Evolutionary conservation across 2,888 invertebrate species (phyloP), one percentile per base, ranked within the genome.

Genomic region (Allacma fusca): DNA sequence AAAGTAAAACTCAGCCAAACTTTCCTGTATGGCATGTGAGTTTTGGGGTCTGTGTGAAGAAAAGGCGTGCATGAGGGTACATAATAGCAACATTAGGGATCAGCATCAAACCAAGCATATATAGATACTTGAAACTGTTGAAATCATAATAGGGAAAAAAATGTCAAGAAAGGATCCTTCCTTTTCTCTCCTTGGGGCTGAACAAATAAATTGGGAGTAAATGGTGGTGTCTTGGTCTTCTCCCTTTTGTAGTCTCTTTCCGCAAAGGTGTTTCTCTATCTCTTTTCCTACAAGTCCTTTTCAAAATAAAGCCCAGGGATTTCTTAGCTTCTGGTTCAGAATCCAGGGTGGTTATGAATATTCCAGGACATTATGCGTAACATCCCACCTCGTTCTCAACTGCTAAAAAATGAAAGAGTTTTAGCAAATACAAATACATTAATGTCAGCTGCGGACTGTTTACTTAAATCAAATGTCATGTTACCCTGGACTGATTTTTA

Each of bases 1-100:
- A n/a, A n/a, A n/a, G n/a, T n/a, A n/a, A n/a, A n/a, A n/a, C n/a
- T n/a, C n/a, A n/a, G n/a, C n/a, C n/a, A n/a, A n/a, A n/a, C n/a
- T n/a, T n/a, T n/a, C n/a, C n/a, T 69, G 34, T 43, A 69, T 69
- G 44, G 43, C 43, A 34, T 40, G 2, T 43, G 43, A 69, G 29
- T 69, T 50, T 69, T 69, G 69, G 43, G 69, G 69, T 69, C 21
- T 69, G 69, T 69, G 62, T 62, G 69, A 34, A 40, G 40, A 69
- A 40, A 69, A 69, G 40, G 40, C 34, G 69, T 40, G 69, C 23
- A 69, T 34, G 43, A 43, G 12, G 69, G 43, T 24, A 67, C 28
- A 28, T 67, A 67, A 29, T 26, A 13, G 67, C 19, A 19, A 65
- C 13, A 65, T n/a, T 13, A 28, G n/a, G 29, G 29, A 65, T n/a